Evolutionary conservation across 2,888 invertebrate species (phyloP).

Genomic region (Didymodactylos carnosus): DNA sequence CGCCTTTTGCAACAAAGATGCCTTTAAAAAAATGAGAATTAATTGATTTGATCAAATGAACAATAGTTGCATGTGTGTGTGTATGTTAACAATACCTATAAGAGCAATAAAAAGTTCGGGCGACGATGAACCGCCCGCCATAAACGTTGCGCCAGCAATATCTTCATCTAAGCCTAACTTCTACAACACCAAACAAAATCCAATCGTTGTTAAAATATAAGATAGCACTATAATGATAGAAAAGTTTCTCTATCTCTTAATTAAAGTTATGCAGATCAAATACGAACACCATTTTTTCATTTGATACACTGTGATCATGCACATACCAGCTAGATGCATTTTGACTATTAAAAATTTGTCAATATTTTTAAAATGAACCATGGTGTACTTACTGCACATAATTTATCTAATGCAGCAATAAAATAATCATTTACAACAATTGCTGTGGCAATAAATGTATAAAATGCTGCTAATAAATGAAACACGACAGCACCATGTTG

Average conservation of each 20-base stretch:
- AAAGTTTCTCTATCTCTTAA: no score
- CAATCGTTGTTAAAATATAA: no score
- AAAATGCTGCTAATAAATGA: constrained; percentile 56
- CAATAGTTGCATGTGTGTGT: no score
- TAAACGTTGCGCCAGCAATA: constrained; percentile 30
- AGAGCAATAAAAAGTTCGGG: constrained; percentile 27
- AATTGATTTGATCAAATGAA: no score
- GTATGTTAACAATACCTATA: no score
- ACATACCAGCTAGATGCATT: background rate
- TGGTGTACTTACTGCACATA: constrained; percentile 44
- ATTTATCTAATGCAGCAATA: constrained; percentile 67
- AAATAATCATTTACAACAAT: constrained; percentile 79
- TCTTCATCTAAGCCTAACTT: constrained; percentile 23
- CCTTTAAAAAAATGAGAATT: constrained; percentile 21
- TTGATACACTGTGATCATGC: no score
- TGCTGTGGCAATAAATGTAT: constrained; percentile 57
- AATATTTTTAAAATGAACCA: background rate
- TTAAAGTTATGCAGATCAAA: no score
- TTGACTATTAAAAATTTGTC: no score
- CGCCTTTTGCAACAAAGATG: constrained; percentile 25
- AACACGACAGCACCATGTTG: constrained; percentile 50
- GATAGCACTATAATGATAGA: no score
- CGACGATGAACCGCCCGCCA: constrained; percentile 30
- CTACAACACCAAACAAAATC: constrained; percentile 17
- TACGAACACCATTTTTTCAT: no score